A percentile compares a stretch with the other conserved stretches of the same genome.
phyloP scores from a whole-genome alignment of 2,888 invertebrate genomes.

The Eulithis prunata region DNA sequence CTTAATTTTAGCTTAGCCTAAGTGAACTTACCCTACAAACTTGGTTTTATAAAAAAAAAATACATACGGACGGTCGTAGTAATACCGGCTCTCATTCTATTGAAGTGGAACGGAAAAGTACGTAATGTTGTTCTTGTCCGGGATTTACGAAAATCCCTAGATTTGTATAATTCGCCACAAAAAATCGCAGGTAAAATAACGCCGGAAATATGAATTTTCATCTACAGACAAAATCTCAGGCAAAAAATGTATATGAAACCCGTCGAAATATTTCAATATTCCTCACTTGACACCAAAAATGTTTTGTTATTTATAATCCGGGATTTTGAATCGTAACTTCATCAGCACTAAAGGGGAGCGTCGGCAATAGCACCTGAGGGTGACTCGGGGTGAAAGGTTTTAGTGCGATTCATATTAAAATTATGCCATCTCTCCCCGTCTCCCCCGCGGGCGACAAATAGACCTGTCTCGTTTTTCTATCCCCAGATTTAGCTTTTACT shows the following conservation, averaged over 20 bases:
- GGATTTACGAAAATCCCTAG: background rate
- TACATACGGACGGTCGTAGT: background rate
- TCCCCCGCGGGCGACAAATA: constrained; percentile 31
- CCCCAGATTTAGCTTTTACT: constrained; percentile 32
- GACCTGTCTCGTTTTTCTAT: constrained; percentile 34
- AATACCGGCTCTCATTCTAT: background rate
- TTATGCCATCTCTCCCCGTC: constrained; percentile 34
- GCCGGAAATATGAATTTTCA: background rate
- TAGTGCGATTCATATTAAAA: constrained; percentile 48
- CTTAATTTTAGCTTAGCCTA: no score
- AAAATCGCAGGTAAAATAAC: background rate
- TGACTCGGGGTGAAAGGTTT: constrained; percentile 38
- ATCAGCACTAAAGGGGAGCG: constrained; percentile 20
- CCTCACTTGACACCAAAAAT: constrained; percentile 6
- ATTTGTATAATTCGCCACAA: background rate
- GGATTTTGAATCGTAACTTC: constrained; percentile 10
- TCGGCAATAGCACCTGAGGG: constrained; percentile 41
- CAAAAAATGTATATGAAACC: background rate
- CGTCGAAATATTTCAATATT: constrained; percentile 5
- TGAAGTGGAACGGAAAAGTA: background rate
- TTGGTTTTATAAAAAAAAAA: no score
- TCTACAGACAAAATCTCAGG: background rate
- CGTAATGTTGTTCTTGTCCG: background rate
- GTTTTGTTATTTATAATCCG: constrained; percentile 16
- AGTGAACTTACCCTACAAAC: no score